Evolutionary conservation across 2,888 invertebrate species (phyloP).

Genomic region (Ethmia dodecea): DNA sequence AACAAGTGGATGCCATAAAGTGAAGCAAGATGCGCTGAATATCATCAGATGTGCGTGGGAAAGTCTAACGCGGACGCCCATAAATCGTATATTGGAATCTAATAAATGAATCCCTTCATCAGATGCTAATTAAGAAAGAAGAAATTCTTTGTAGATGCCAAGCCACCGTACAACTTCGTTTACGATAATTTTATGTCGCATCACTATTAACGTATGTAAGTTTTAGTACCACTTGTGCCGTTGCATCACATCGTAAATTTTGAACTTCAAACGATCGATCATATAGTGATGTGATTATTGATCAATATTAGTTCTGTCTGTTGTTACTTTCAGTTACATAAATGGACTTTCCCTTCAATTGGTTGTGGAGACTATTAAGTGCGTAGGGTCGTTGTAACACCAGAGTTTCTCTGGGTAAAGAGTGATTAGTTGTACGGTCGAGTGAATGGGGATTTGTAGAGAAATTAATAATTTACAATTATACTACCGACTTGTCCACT

Average conservation of each 20-base stretch:
- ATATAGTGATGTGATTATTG: conserved; percentile 38
- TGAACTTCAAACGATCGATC: conserved; percentile 34
- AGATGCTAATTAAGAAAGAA: conserved; percentile 61
- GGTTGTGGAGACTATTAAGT: conserved; percentile 11
- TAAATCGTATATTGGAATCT: conserved; percentile 54
- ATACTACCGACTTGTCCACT: too few relatives aligned
- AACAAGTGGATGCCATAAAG: conserved; percentile 31
- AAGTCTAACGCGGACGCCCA: conserved; percentile 42
- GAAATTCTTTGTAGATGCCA: conserved; percentile 47
- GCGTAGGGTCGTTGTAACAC: too few relatives aligned
- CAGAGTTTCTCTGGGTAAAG: too few relatives aligned
- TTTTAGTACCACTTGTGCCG: conserved; percentile 28
- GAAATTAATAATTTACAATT: too few relatives aligned
- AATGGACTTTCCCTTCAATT: conserved; percentile 56
- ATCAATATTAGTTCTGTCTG: conserved; percentile 59
- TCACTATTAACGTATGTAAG: too few relatives aligned
- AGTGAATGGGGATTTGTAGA: too few relatives aligned
- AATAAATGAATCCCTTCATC: conserved; percentile 64
- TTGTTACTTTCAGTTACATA: conserved; percentile 58
- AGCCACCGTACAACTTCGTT: too few relatives aligned
- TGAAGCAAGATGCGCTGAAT: conserved; percentile 35
- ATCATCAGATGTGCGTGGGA: conserved; percentile 46
- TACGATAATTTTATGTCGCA: conserved; percentile 39
- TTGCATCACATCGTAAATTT: conserved; percentile 42
- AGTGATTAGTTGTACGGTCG: too few relatives aligned